phyloP scores from a whole-genome alignment of 1,140 invertebrate genomes.

The Delia radicum region DNA sequence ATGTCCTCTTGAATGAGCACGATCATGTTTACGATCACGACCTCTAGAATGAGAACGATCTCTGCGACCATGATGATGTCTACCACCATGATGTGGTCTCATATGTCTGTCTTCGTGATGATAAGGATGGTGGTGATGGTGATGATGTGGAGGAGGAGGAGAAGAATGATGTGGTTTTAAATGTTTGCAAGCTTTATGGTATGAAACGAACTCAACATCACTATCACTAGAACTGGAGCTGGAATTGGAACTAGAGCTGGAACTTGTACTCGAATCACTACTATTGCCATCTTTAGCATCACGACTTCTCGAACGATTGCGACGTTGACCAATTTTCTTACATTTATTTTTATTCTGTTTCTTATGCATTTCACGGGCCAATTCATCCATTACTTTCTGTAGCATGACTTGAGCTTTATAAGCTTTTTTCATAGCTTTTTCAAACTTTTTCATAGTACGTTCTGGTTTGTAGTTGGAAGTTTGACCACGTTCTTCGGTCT shows the following conservation, averaged over 20 bases:
- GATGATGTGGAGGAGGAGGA: neutral
- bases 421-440: slow-evolving; percentile 15
- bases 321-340: neutral
- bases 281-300: neutral
- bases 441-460: neutral
- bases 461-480: neutral
- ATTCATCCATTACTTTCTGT: neutral
- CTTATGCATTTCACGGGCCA: neutral
- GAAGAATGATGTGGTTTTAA: too few relatives aligned
- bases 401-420: slow-evolving; percentile 3
- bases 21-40: neutral
- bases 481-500: neutral
- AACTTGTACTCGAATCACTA: neutral
- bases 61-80: slow-evolving; percentile 7
- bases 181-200: neutral
- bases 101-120: neutral
- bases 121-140: neutral
- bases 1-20: slow-evolving; percentile 13
- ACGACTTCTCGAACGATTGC: neutral
- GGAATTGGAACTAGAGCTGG: neutral
- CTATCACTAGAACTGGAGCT: slow-evolving; percentile 15
- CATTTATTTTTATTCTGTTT: neutral
- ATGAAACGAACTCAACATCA: slow-evolving; percentile 9
- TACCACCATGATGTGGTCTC: neutral
- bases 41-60: slow-evolving; percentile 4